phyloP scores from a whole-genome alignment of 1,140 invertebrate genomes.

The Homarus americanus region DNA sequence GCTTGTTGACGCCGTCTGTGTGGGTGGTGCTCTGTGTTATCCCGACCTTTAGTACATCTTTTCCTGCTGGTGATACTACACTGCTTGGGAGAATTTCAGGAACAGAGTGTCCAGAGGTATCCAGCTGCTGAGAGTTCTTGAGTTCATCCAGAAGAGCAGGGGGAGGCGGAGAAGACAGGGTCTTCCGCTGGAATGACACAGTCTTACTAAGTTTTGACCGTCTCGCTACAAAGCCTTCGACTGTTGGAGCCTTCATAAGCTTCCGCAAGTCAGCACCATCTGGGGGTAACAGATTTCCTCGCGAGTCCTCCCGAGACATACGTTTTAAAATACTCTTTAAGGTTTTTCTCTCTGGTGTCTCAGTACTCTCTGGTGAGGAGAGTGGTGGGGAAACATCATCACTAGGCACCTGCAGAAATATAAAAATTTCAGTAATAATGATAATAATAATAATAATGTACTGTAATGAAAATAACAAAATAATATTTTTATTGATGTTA shows the following conservation, averaged over 20 bases:
- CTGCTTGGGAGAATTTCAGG: constrained; percentile 17
- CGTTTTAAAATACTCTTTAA: constrained; percentile 92
- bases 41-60: neutral
- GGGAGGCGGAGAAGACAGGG: constrained; percentile 87
- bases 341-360: constrained; percentile 88
- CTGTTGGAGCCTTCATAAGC: constrained; percentile 87
- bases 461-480: neutral
- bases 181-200: constrained; percentile 91
- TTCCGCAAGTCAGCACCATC: constrained; percentile 73
- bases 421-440: constrained; percentile 6
- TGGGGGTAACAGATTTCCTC: constrained; percentile 76
- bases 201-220: constrained; percentile 92
- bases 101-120: neutral
- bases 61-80: constrained; percentile 3
- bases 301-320: constrained; percentile 83
- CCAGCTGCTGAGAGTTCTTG: neutral
- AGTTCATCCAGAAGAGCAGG: constrained; percentile 53
- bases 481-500: neutral
- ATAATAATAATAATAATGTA: neutral
- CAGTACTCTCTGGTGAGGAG: constrained; percentile 86
- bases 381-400: constrained; percentile 74
- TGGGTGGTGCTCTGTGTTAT: constrained; percentile 39
- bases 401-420: constrained; percentile 61
- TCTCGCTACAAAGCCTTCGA: constrained; percentile 88
- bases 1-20: constrained; percentile 66